Evolutionary conservation across 2,113 vertebrate genomes (phyloP).

Genomic region (Leucopsar rothschildi): DNA sequence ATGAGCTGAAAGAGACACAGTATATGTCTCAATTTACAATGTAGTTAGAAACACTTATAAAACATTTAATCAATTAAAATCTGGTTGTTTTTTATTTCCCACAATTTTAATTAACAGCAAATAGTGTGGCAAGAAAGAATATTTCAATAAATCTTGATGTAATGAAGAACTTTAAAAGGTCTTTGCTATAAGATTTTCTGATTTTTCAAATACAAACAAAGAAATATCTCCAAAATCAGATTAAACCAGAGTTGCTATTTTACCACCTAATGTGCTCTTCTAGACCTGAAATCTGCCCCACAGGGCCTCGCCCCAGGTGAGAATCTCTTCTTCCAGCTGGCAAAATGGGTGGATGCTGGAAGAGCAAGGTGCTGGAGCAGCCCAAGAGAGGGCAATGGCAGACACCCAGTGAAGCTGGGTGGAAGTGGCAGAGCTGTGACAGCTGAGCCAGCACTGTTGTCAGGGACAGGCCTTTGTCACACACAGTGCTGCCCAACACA

Average conservation of each 20-base stretch:
- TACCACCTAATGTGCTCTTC: background rate
- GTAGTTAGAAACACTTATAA: background rate
- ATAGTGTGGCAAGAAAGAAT: background rate
- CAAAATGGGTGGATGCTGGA: background rate
- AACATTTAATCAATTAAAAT: background rate
- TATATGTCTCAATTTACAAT: background rate
- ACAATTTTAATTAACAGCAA: background rate
- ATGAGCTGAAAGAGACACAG: background rate
- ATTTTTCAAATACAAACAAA: background rate
- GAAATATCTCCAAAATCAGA: background rate
- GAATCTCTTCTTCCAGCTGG: background rate
- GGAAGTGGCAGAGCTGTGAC: background rate
- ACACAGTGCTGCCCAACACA: background rate
- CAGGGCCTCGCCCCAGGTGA: background rate
- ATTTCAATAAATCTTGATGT: background rate
- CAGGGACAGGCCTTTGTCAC: background rate
- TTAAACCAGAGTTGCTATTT: background rate
- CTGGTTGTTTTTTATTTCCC: background rate
- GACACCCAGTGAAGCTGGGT: accelerated
- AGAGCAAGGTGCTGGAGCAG: background rate
- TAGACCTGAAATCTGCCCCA: background rate
- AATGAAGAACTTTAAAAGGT: background rate
- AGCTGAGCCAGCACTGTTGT: background rate
- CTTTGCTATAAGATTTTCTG: background rate
- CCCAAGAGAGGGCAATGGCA: background rate